These are phyloP conservation scores for Lasioglossum zephyrum DNA, from an alignment of 2,888 invertebrate species.

Conservation along the genomic window DNA sequence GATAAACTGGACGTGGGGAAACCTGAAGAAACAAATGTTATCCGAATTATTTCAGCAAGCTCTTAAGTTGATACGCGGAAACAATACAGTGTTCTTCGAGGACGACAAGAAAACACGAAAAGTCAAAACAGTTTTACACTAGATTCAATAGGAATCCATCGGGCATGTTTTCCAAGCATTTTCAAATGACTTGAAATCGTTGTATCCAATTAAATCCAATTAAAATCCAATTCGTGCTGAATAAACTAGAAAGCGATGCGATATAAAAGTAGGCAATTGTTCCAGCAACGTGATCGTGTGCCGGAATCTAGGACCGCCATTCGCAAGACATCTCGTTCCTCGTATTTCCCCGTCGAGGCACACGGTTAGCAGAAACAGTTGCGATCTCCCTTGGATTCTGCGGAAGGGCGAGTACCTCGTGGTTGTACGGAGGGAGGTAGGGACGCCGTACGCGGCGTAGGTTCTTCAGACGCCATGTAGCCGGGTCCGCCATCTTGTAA, in stretches of 20 bases:
- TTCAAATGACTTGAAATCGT: too few relatives aligned
- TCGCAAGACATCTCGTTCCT: neutral
- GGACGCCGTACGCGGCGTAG: slow-evolving; percentile 42
- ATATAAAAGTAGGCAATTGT: neutral
- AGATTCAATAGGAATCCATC: too few relatives aligned
- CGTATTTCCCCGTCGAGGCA: neutral
- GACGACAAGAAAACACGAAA: neutral
- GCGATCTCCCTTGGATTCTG: neutral
- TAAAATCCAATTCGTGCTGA: neutral
- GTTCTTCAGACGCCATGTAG: slow-evolving; percentile 76
- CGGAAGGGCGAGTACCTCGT: neutral
- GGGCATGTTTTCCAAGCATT: too few relatives aligned
- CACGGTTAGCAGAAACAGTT: neutral
- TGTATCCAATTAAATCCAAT: neutral
- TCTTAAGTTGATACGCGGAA: neutral
- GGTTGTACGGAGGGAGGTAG: slow-evolving; percentile 13
- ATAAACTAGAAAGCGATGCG: neutral
- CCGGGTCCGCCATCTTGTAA: slow-evolving; percentile 82
- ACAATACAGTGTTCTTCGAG: neutral
- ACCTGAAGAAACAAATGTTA: neutral
- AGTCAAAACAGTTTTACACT: too few relatives aligned
- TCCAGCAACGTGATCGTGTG: neutral
- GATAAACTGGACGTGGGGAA: neutral
- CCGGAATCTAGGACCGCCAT: neutral
- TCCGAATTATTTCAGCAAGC: neutral